phyloP scores from a whole-genome alignment of 2,797 vertebrate genomes.

The Neosalanx taihuensis region DNA sequence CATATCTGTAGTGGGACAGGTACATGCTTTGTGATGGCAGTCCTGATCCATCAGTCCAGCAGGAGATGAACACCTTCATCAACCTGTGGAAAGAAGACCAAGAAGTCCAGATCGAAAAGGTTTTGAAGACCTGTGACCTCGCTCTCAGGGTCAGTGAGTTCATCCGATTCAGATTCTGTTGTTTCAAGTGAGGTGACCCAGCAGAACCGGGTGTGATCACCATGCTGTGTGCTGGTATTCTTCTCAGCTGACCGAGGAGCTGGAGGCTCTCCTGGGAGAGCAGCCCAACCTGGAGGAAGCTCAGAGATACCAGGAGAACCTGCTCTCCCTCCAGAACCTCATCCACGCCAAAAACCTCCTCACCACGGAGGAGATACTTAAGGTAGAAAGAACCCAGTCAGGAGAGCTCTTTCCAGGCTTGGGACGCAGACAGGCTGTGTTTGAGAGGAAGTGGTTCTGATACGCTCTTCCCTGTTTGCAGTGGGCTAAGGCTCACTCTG shows the following conservation, averaged over 20 bases:
- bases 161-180: not conserved
- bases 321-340: slow-evolving; percentile 73
- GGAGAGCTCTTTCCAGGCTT: not conserved
- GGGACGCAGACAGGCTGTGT: not conserved
- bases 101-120: slow-evolving; percentile 63
- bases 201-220: not conserved
- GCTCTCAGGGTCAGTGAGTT: slow-evolving; percentile 75
- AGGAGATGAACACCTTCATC: slow-evolving; percentile 86
- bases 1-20: slow-evolving; percentile 80
- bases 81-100: slow-evolving; percentile 82
- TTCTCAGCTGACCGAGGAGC: slow-evolving; percentile 79
- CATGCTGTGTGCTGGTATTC: not conserved
- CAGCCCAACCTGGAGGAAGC: slow-evolving; percentile 46
- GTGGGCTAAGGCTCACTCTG: slow-evolving; percentile 71
- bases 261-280: slow-evolving; percentile 74
- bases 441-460: not conserved
- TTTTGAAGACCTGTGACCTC: slow-evolving; percentile 74
- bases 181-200: not conserved
- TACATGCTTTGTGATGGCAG: slow-evolving; percentile 81
- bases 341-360: slow-evolving; percentile 75
- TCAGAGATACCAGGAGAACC: slow-evolving; percentile 66
- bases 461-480: slow-evolving; percentile 26
- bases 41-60: slow-evolving; percentile 78
- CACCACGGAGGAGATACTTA: slow-evolving; percentile 79
- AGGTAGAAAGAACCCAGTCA: slow-evolving; percentile 64